These are phyloP conservation scores for Thalassophryne amazonica DNA, from an alignment of 2,797 vertebrate genomes.

Conservation along the genomic window DNA sequence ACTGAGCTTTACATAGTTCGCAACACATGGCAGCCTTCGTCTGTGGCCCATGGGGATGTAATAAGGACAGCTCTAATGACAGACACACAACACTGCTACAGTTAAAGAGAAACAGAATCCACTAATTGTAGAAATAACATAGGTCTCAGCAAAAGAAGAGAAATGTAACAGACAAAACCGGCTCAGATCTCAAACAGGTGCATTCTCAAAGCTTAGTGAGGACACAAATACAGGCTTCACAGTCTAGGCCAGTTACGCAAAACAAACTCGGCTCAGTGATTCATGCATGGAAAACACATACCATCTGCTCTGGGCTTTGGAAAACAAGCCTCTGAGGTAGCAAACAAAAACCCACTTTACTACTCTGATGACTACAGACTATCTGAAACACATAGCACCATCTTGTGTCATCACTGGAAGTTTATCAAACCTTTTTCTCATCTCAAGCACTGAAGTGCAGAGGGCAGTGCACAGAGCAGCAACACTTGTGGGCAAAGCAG, in stretches of 20 bases:
- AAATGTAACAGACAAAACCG: too few relatives aligned
- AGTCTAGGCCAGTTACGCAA: slow-evolving; percentile 24
- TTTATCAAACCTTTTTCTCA: slow-evolving; percentile 28
- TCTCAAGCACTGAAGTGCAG: slow-evolving; percentile 30
- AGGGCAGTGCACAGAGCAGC: slow-evolving; percentile 20
- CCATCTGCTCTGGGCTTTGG: slow-evolving; percentile 68
- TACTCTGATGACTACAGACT: slow-evolving; percentile 53
- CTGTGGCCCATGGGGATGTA: too few relatives aligned
- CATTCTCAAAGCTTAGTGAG: slow-evolving; percentile 18
- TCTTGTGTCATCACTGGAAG: slow-evolving; percentile 54
- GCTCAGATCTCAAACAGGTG: too few relatives aligned
- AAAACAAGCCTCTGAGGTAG: slow-evolving; percentile 63
- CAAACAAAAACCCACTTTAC: slow-evolving; percentile 63
- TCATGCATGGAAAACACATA: slow-evolving; percentile 64
- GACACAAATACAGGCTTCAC: slow-evolving; percentile 20
- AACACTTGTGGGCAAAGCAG: slow-evolving; percentile 24
- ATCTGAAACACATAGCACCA: slow-evolving; percentile 42
- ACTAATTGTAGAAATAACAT: too few relatives aligned
- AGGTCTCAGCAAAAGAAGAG: too few relatives aligned
- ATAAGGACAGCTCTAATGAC: too few relatives aligned
- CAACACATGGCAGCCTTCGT: too few relatives aligned
- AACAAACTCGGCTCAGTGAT: slow-evolving; percentile 51
- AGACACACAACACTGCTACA: too few relatives aligned
- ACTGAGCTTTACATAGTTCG: too few relatives aligned
- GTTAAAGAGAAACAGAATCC: too few relatives aligned